phyloP scores from a whole-genome alignment of 1,140 invertebrate genomes.

The Brachionus rotundiformis region DNA sequence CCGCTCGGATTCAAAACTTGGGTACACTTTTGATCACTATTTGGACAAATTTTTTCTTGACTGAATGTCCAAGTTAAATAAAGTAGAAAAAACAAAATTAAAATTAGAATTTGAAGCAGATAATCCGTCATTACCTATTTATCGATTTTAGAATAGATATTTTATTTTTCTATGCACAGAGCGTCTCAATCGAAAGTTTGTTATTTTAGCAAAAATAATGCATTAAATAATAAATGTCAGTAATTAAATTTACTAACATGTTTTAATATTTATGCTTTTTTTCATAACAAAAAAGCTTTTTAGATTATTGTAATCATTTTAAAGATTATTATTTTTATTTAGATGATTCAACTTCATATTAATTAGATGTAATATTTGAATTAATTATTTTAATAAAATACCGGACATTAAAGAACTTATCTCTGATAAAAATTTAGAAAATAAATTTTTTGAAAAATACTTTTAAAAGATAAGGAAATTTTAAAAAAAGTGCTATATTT shows the following conservation, averaged over 20 bases:
- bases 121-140: slow-evolving; percentile 3
- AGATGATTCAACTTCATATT: too few species aligned
- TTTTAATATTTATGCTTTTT: background rate
- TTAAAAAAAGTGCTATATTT: too few species aligned
- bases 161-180: background rate
- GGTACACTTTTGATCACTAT: background rate
- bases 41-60: background rate
- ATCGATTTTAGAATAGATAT: background rate
- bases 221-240: background rate
- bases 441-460: too few species aligned
- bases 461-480: too few species aligned
- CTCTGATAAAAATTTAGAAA: too few species aligned
- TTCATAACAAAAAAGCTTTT: background rate
- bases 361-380: too few species aligned
- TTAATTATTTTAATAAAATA: too few species aligned
- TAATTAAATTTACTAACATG: background rate
- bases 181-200: background rate
- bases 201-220: background rate
- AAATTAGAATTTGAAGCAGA: background rate
- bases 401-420: too few species aligned
- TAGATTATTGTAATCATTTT: background rate
- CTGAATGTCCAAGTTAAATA: slow-evolving; percentile 8
- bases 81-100: background rate
- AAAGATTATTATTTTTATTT: background rate
- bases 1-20: background rate